Conservation (phyloP, 2,113 vertebrate genomes). For the Naja naja region DNA sequence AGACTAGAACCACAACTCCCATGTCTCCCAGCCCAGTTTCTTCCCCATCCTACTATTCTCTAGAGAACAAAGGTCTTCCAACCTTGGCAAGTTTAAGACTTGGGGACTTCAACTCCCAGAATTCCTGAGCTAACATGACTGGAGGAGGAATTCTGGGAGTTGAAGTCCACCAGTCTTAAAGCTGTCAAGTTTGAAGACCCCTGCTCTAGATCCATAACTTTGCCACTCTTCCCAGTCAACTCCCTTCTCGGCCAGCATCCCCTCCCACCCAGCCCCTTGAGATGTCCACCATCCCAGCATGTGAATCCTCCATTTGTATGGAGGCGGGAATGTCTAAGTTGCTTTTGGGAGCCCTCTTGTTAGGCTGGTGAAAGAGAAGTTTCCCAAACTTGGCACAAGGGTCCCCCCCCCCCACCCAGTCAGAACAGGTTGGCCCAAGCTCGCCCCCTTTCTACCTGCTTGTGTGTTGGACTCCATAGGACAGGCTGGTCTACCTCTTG, state of each 20-base stretch:
- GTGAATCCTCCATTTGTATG: not conserved
- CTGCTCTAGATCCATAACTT: not conserved
- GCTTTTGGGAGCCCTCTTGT: not conserved
- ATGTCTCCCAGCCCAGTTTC: not conserved
- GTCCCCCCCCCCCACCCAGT: not conserved
- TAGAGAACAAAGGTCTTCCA: not conserved
- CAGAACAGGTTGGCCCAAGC: not conserved
- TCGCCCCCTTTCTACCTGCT: accelerated
- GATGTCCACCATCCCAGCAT: not conserved
- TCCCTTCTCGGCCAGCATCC: not conserved
- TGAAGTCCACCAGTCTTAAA: no score
- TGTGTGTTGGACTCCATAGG: constrained; percentile 65
- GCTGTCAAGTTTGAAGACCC: no score
- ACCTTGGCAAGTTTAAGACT: no score
- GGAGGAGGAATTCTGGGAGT: no score
- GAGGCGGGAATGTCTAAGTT: not conserved
- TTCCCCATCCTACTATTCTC: not conserved
- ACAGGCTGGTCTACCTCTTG: constrained; percentile 92
- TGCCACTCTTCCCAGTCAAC: not conserved
- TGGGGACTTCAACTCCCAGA: no score
- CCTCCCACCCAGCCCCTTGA: not conserved
- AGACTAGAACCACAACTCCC: not conserved
- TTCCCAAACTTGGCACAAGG: not conserved
- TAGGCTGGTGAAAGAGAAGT: not conserved
- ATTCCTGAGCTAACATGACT: no score